Conservation (phyloP, 2,888 invertebrate genomes). For the Troilus luridus region DNA sequence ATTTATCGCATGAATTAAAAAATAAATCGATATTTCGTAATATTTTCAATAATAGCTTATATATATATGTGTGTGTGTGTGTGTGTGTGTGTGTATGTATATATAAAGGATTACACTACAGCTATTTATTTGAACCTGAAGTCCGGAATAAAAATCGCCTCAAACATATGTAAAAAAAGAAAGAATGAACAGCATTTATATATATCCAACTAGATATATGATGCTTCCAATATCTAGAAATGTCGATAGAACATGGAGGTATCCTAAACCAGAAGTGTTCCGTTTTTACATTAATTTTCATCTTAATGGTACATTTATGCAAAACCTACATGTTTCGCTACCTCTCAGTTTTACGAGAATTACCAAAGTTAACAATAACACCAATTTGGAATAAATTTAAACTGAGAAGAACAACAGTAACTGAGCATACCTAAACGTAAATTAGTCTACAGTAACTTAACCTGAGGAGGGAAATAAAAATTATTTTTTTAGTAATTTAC, state of each 20-base stretch:
- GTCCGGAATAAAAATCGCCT: too few relatives aligned
- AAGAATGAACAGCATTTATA: too few relatives aligned
- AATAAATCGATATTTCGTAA: too few relatives aligned
- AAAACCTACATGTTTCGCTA: neutral
- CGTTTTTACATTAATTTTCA: neutral
- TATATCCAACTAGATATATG: neutral
- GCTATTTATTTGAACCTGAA: too few relatives aligned
- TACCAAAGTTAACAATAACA: neutral
- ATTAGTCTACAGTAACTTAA: neutral
- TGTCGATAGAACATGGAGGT: neutral
- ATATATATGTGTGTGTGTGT: too few relatives aligned
- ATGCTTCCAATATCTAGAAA: neutral
- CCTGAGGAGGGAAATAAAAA: too few relatives aligned
- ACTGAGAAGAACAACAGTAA: neutral
- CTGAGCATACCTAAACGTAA: neutral
- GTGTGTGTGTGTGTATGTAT: too few relatives aligned
- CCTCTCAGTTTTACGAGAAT: neutral
- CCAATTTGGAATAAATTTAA: neutral
- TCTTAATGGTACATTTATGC: constrained; percentile 1
- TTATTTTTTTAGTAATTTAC: too few relatives aligned
- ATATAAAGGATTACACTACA: neutral
- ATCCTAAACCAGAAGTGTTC: neutral
- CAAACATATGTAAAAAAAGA: too few relatives aligned
- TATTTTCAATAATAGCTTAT: too few relatives aligned
- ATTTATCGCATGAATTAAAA: too few relatives aligned